phyloP scores from a whole-genome alignment of 2,888 invertebrate species.

The Patella caerulea region DNA sequence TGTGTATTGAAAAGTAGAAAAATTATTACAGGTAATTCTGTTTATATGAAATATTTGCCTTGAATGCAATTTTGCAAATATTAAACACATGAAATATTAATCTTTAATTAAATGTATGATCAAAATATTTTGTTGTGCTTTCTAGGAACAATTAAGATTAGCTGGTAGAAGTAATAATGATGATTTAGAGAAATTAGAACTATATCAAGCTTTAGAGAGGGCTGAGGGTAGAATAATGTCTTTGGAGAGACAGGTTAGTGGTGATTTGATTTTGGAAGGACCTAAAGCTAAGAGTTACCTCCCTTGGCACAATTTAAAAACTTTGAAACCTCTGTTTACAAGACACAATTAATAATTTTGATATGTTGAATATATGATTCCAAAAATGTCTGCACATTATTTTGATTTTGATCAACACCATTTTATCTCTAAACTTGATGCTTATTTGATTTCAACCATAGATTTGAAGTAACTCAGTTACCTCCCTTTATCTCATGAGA shows the following conservation, averaged over 20 bases:
- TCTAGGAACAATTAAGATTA: constrained; percentile 51
- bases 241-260: constrained; percentile 67
- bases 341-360: too few relatives aligned
- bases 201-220: constrained; percentile 65
- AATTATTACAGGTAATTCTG: too few relatives aligned
- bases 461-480: too few relatives aligned
- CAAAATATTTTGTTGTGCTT: constrained; percentile 13
- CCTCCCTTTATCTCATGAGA: too few relatives aligned
- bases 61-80: background rate
- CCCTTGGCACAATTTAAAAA: background rate
- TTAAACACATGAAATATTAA: background rate
- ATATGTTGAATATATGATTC: too few relatives aligned
- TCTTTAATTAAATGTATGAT: background rate
- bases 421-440: too few relatives aligned
- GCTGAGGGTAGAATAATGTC: constrained; percentile 65
- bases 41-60: background rate
- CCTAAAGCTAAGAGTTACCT: background rate
- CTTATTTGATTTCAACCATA: too few relatives aligned
- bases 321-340: too few relatives aligned
- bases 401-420: too few relatives aligned
- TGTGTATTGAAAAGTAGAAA: too few relatives aligned
- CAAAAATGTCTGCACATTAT: too few relatives aligned
- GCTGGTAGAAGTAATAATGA: constrained; percentile 41
- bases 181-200: constrained; percentile 64
- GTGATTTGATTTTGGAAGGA: background rate